These are phyloP conservation scores for Archivesica marissinica DNA, from an alignment of 1,140 invertebrate genomes.

Conservation along the genomic window DNA sequence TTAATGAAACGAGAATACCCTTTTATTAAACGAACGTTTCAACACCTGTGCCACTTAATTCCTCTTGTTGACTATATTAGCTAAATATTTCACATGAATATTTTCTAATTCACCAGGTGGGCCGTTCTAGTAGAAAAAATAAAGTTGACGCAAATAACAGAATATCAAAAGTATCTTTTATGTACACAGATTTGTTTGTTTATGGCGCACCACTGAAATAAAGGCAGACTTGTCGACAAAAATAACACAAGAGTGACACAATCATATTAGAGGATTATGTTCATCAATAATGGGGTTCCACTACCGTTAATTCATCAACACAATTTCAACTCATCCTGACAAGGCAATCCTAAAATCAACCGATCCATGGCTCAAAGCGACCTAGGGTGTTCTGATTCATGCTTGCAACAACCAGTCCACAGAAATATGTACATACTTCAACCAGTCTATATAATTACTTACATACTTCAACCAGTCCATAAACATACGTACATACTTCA, in stretches of 20 bases:
- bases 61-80: background rate
- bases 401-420: too few species aligned
- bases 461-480: too few species aligned
- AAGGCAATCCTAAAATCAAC: slow-evolving; percentile 30
- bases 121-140: slow-evolving; percentile 19
- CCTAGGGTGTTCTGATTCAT: too few species aligned
- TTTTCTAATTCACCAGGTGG: slow-evolving; percentile 38
- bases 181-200: slow-evolving; percentile 29
- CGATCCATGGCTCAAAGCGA: too few species aligned
- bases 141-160: slow-evolving; percentile 22
- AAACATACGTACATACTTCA: too few species aligned
- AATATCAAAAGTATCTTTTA: slow-evolving; percentile 1
- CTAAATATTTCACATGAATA: slow-evolving; percentile 28
- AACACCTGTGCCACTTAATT: slow-evolving; percentile 34
- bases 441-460: too few species aligned
- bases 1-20: slow-evolving; percentile 25
- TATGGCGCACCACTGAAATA: background rate
- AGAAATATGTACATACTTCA: too few species aligned
- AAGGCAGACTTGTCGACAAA: slow-evolving; percentile 2
- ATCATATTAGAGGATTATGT: slow-evolving; percentile 2
- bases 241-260: slow-evolving; percentile 28
- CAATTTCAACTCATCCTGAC: slow-evolving; percentile 15
- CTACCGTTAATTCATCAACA: slow-evolving; percentile 27
- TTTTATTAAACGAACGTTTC: slow-evolving; percentile 37
- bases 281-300: slow-evolving; percentile 2